Evolutionary conservation across 1,140 invertebrate species (phyloP).

Genomic region (Dendroctonus ponderosae): DNA sequence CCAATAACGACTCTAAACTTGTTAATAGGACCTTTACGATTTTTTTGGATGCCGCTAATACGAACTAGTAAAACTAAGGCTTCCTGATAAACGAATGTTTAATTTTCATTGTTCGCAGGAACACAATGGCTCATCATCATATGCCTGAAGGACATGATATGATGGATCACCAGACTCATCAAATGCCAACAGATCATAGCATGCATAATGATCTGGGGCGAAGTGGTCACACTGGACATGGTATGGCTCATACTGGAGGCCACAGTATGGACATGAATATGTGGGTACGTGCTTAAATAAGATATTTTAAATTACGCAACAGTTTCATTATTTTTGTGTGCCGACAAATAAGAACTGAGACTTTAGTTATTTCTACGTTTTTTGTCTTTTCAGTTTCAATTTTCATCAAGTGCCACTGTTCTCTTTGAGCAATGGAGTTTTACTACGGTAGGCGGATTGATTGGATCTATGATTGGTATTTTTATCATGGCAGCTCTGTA

Average conservation of each 20-base stretch:
- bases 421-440: slow-evolving; percentile 80
- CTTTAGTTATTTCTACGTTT: slow-evolving; percentile 2
- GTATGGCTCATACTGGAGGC: slow-evolving; percentile 2
- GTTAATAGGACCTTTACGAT: too few species aligned
- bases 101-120: slow-evolving; percentile 1
- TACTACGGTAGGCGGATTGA: slow-evolving; percentile 66
- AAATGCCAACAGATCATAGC: slow-evolving; percentile 33
- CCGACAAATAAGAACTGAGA: background rate
- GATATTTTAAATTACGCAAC: slow-evolving; percentile 1
- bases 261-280: slow-evolving; percentile 49
- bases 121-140: slow-evolving; percentile 37
- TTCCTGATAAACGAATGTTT: background rate
- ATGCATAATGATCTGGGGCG: slow-evolving; percentile 25
- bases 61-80: background rate
- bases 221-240: slow-evolving; percentile 15
- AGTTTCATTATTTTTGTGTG: slow-evolving; percentile 3
- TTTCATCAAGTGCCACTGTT: slow-evolving; percentile 70
- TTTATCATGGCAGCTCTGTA: slow-evolving; percentile 84
- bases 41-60: too few species aligned
- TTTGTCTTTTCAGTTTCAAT: slow-evolving; percentile 72
- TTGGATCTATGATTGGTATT: slow-evolving; percentile 82
- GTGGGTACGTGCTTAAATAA: slow-evolving; percentile 43
- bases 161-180: slow-evolving; percentile 41
- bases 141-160: slow-evolving; percentile 36
- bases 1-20: too few species aligned